Base-by-base conservation (phyloP, 2,113 vertebrate species). In the Myiagra hebetior region DNA sequence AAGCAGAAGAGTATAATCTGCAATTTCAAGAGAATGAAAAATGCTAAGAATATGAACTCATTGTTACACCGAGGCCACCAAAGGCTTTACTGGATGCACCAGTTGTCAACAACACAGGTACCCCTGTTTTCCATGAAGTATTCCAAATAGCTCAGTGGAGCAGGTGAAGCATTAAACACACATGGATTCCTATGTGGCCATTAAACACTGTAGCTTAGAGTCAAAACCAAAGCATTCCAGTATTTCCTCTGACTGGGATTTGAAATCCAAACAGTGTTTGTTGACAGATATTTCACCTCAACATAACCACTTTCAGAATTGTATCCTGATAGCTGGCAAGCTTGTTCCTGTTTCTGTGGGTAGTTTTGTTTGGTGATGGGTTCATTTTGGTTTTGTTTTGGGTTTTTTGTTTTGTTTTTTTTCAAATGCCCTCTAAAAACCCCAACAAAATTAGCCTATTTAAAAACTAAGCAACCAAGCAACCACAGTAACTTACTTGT, bases 401-500 rank as follows among this genome's bases (percentile, higher is more conserved):
- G 20, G 9, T 4, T 73, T 33, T 68, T 65, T 7, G 2, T 16
- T 23, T 4, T 21, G 4, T 20, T 37, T 12, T 19, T 52, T 9
- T 6, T 4, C 3, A 50, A 80, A 77, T 13, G 7, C 13, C 5
- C 20, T 59, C 50, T 35, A 24, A 47, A 75, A n/a, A 3, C 1
- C 2, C 10, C 7, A 62, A 35, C 7, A 56, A 69, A 57, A 57
- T 26, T 10, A 55, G 14, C 30, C 23, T 44, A 42, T 39, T 94
- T 78, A 41, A 79, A 94, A 90, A 31, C 10, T 26, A 77, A 86
- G 39, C 49, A 78, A 42, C 13, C 35, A 57, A 76, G 30, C 20
- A 76, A 80, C 10, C 12, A 33, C 13, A 78, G 62, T 41, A 83
- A 97, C 96, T 93, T 96, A 99, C 99, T 97, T 98, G 98, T 84